Base-by-base conservation (phyloP, 2,888 invertebrate genomes). In the Pyrocoelia pectoralis region DNA sequence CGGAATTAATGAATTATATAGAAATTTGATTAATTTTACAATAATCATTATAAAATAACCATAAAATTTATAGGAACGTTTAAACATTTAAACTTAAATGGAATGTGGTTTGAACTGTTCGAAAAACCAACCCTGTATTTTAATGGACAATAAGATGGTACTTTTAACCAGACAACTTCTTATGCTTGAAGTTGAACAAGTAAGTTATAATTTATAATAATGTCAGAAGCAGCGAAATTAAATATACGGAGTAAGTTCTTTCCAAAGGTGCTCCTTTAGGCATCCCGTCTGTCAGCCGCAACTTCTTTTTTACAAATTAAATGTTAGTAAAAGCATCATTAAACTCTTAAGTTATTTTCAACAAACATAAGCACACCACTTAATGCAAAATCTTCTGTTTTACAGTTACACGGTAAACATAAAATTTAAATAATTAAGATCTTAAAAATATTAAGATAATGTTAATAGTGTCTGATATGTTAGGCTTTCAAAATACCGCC, bases 181-280 rank as follows among this genome's bases (percentile, higher is more conserved):
- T 78, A 71, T 73, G 69, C 70, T 68, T 68, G 72, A 71, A 73
- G 72, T 72, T 71, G 68, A 70, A 67, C 73, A 70, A 78, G 77
- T 77, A 77, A 78, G 77, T 77, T 78, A 78, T 78, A 78, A 78
- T 78, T 78, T 78, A 78, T 77, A 77, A 76, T 76, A 77, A 76
- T 71, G 78, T 77, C 77, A 76, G 71, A 67, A 70, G 74, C 75
- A 75, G 74, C 73, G 76, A 77, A 78, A 78, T 78, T 76, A 75
- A 77, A 76, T 73, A 72, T 74, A 74, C 70, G 70, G 54, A 71
- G 70, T 72, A 59, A 67, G 66, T 72, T 74, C 72, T 75, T 75
- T 68, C 33, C 33, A 56, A 72, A 73, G 71, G 71, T 71, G 55
- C 61, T 54, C 59, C 43, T 53, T 19, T 14, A 28, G 54, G 40